Conservation (phyloP, 1,140 invertebrate species). For the Aleiodes sp. region DNA sequence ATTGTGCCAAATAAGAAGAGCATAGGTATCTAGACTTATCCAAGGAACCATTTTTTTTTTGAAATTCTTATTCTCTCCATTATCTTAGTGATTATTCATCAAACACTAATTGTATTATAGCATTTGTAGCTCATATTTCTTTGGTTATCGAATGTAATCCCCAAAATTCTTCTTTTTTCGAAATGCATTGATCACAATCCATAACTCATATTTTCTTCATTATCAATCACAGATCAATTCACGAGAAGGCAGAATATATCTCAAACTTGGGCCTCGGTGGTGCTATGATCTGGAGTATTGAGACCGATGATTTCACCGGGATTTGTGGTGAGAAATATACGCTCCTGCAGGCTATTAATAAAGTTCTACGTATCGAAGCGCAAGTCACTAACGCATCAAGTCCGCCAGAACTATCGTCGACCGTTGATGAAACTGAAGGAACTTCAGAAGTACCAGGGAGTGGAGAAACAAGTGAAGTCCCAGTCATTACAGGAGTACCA, state of each 20-base stretch:
- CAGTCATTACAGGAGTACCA: background rate
- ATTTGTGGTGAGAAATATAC: slow-evolving; percentile 71
- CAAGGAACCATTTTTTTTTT: too few relatives aligned
- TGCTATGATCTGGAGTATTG: slow-evolving; percentile 78
- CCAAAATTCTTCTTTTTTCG: background rate
- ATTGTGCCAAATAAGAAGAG: too few relatives aligned
- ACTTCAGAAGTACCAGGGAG: background rate
- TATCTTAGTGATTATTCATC: too few relatives aligned
- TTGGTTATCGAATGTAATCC: too few relatives aligned
- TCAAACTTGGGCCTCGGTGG: slow-evolving; percentile 69
- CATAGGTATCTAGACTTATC: too few relatives aligned
- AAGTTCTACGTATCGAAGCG: slow-evolving; percentile 45
- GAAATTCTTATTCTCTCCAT: too few relatives aligned
- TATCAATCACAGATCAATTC: slow-evolving; percentile 58
- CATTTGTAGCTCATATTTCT: too few relatives aligned
- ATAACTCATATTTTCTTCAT: slow-evolving; percentile 19
- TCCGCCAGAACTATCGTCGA: background rate
- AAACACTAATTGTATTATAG: too few relatives aligned
- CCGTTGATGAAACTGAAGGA: background rate
- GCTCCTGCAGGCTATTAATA: slow-evolving; percentile 69
- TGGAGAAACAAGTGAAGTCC: background rate
- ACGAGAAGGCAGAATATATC: slow-evolving; percentile 68
- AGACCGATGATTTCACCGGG: slow-evolving; percentile 77
- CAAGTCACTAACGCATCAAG: background rate
- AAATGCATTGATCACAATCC: background rate